These are phyloP conservation scores for Tinea semifulvella DNA, from an alignment of 2,888 invertebrate genomes.

Conservation along the genomic window DNA sequence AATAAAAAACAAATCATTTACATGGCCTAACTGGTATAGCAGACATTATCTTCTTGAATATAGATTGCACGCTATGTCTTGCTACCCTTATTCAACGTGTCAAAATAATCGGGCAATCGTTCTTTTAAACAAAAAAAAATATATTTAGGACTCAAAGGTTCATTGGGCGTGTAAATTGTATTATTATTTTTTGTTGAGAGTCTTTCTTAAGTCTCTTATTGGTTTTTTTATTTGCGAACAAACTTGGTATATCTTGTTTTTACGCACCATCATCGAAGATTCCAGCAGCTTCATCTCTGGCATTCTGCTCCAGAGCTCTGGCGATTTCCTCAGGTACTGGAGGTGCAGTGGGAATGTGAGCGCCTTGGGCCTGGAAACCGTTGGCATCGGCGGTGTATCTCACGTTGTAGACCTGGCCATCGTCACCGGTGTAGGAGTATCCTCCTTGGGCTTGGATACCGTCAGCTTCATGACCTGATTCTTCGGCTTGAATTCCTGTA, in stretches of 20 bases:
- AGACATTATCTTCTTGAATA: no score
- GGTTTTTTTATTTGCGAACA: no score
- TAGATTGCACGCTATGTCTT: no score
- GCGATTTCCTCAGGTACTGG: slow-evolving; percentile 67
- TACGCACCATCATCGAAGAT: slow-evolving; percentile 59
- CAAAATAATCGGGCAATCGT: no score
- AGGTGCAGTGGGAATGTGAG: slow-evolving; percentile 67
- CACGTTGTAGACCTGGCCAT: slow-evolving; percentile 64
- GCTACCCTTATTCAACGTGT: no score
- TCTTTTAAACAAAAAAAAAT: no score
- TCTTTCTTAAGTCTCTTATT: no score
- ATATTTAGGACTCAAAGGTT: no score
- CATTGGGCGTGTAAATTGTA: no score
- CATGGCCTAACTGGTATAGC: no score
- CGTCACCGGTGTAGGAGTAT: slow-evolving; percentile 69
- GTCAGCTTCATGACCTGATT: slow-evolving; percentile 44
- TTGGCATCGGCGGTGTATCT: slow-evolving; percentile 51
- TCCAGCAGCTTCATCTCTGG: slow-evolving; percentile 62
- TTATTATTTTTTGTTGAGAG: no score
- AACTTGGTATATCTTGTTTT: no score
- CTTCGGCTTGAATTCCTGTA: slow-evolving; percentile 51
- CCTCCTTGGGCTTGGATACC: slow-evolving; percentile 63
- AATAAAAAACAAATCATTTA: background rate
- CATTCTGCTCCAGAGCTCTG: slow-evolving; percentile 55
- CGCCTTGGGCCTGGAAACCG: slow-evolving; percentile 62